phyloP scores from a whole-genome alignment of 2,888 invertebrate genomes.

The Drosophila demipolita region DNA sequence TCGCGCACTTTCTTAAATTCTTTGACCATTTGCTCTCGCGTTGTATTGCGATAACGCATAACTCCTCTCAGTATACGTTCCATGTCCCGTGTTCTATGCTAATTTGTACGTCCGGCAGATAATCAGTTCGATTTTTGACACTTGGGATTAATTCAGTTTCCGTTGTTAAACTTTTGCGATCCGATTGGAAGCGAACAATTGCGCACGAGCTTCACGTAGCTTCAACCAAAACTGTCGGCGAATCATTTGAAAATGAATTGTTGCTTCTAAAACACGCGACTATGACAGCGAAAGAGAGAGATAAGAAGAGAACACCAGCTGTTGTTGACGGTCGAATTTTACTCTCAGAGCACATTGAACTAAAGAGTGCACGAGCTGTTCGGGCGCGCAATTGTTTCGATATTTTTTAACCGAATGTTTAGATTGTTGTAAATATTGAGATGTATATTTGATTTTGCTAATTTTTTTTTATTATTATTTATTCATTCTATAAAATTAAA shows the following conservation, averaged over 20 bases:
- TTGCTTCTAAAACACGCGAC: slow-evolving; percentile 71
- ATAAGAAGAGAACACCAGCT: slow-evolving; percentile 22
- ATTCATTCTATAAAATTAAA: no score
- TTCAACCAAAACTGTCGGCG: slow-evolving; percentile 43
- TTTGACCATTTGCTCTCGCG: slow-evolving; percentile 94
- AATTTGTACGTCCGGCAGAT: slow-evolving; percentile 11
- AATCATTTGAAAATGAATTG: slow-evolving; percentile 64
- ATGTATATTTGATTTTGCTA: not conserved
- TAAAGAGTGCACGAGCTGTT: slow-evolving; percentile 7
- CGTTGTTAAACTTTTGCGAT: slow-evolving; percentile 14
- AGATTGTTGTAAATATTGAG: not conserved
- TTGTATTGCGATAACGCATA: slow-evolving; percentile 93
- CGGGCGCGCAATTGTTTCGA: not conserved
- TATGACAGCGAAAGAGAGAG: slow-evolving; percentile 9
- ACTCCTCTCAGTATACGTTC: slow-evolving; percentile 95
- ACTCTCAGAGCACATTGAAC: slow-evolving; percentile 37
- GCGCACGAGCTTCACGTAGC: slow-evolving; percentile 33
- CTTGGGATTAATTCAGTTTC: slow-evolving; percentile 41
- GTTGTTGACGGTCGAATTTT: slow-evolving; percentile 24
- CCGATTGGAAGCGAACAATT: slow-evolving; percentile 25
- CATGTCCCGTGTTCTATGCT: slow-evolving; percentile 86
- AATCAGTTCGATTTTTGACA: slow-evolving; percentile 26
- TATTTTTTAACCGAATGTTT: not conserved
- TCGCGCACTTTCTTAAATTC: slow-evolving; percentile 96
- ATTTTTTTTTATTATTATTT: no score